Evolutionary conservation across 2,888 invertebrate species (phyloP), one percentile per base, ranked within the genome.

Genomic region (Nomada fucata): DNA sequence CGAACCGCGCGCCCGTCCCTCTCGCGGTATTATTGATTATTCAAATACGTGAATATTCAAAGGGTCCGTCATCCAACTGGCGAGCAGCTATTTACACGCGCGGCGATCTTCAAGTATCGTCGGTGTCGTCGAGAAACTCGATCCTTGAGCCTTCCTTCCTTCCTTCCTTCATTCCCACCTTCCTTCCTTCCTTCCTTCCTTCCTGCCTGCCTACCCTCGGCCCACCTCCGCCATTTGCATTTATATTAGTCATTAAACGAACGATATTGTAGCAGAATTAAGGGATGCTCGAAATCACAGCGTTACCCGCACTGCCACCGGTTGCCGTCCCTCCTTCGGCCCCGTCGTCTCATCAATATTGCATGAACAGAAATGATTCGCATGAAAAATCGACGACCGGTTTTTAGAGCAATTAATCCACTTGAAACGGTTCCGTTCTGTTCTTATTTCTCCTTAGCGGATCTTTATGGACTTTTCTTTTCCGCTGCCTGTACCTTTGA

Each of bases 171-270:
- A 1, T 26, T 2, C 26, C 26, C 2, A 0, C 26, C 26, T 26
- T 26, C 26, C 26, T 2, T 13, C 52, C 9, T 36, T 1, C 15
- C 29, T 4, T 36, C 42, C 1, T 11, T 47, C 47, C 47, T 11
- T 13, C 47, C 47, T 36, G 0, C 36, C 36, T 36, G 0, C 36
- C 20, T 53, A 20, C 53, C 53, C 44, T 47, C 10, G n/a, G 10
- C 36, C 44, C 42, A 59, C 11, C 36, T 18, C 52, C 5, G n/a
- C n/a, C 26, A 83, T 83, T 83, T 83, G 82, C 82, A 83, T 83
- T 82, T 83, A 83, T 83, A 83, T 83, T 77, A 76, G 69, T 65
- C 64, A 73, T 82, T 76, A 82, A 81, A 76, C 36, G 52, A 26
- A 44, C 71, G 82, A 82, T 72, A 76, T 76, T 69, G 72, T 72